These are phyloP conservation scores for Proales similis DNA, from an alignment of 1,140 invertebrate species.

Conservation along the genomic window DNA sequence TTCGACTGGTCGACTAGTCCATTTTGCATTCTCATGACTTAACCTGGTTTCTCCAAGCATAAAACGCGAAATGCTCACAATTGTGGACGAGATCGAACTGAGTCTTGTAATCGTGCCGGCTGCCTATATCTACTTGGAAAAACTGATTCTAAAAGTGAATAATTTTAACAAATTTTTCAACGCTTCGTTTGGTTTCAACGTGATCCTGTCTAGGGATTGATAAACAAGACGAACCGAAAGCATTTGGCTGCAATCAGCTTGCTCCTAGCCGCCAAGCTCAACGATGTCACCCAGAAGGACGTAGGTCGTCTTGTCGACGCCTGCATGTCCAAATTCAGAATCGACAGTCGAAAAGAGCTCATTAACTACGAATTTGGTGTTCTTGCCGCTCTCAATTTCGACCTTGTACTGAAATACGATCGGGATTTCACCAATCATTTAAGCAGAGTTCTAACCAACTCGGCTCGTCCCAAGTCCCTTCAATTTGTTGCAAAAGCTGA, in stretches of 20 bases:
- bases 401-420: constrained; percentile 54
- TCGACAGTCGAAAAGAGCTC: constrained; percentile 77
- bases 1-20: neutral
- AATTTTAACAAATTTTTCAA: neutral
- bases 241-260: constrained; percentile 87
- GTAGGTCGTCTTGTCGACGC: constrained; percentile 79
- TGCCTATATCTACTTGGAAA: constrained; percentile 94
- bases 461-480: too few relatives aligned
- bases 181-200: constrained; percentile 11
- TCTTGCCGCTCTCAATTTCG: constrained; percentile 84
- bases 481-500: too few relatives aligned
- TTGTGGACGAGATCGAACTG: constrained; percentile 70
- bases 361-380: constrained; percentile 85
- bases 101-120: constrained; percentile 86
- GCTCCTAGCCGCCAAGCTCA: constrained; percentile 84
- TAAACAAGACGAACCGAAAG: constrained; percentile 90
- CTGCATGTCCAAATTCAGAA: constrained; percentile 76
- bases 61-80: constrained; percentile 88
- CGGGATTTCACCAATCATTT: too few relatives aligned
- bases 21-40: constrained; percentile 22
- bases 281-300: constrained; percentile 83
- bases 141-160: constrained; percentile 72
- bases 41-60: constrained; percentile 60
- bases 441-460: too few relatives aligned
- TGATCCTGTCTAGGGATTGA: constrained; percentile 58